These are phyloP conservation scores for Musca vetustissima DNA, from an alignment of 1,140 invertebrate genomes.

Conservation along the genomic window DNA sequence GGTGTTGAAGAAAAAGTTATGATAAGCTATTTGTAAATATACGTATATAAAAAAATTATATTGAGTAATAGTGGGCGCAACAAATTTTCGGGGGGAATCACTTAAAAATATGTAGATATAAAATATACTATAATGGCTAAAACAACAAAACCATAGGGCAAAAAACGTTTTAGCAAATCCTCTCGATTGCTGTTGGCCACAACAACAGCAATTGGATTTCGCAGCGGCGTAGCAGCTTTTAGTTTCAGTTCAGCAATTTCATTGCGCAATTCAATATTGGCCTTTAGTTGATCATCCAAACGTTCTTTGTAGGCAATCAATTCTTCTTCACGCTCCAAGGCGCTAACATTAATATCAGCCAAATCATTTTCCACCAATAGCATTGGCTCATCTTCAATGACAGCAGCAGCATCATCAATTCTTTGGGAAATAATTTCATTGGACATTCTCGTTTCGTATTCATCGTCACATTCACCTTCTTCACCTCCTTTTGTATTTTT, in stretches of 20 bases:
- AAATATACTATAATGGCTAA: constrained; percentile 46
- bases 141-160: constrained; percentile 39
- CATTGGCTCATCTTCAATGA: no score
- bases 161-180: constrained; percentile 24
- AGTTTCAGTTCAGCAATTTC: constrained; percentile 42
- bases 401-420: constrained; percentile 12
- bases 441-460: constrained; percentile 18
- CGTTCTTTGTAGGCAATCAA: constrained; percentile 51
- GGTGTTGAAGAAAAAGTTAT: background rate
- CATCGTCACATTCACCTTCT: background rate
- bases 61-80: background rate
- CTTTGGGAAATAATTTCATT: constrained; percentile 18
- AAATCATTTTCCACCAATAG: constrained; percentile 33
- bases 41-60: background rate
- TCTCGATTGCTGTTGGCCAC: background rate
- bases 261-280: constrained; percentile 42
- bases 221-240: background rate
- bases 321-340: constrained; percentile 47
- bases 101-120: constrained; percentile 29
- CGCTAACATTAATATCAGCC: constrained; percentile 35
- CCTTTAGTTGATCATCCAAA: constrained; percentile 40
- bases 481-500: background rate
- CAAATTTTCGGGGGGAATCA: background rate
- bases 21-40: background rate
- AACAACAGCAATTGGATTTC: background rate